Conservation (phyloP, 2,888 invertebrate genomes). For the Pecten maximus region DNA sequence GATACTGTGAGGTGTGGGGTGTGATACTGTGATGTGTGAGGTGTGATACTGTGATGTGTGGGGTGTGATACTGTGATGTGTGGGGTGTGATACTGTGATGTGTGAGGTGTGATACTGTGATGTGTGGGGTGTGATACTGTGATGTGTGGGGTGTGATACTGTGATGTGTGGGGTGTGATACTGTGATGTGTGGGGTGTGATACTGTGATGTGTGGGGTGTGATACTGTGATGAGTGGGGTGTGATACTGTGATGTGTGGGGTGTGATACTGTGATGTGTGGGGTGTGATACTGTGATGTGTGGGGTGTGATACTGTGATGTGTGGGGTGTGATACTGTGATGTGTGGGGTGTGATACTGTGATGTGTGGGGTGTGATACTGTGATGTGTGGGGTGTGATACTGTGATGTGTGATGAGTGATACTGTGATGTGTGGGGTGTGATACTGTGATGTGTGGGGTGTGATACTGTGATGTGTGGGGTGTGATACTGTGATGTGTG, state of each 20-base stretch:
- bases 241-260: neutral
- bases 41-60: conserved; percentile 19
- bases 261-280: conserved; percentile 15
- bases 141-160: too few relatives aligned
- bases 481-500: neutral
- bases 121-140: too few relatives aligned
- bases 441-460: neutral
- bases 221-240: too few relatives aligned
- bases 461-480: neutral
- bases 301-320: neutral
- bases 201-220: too few relatives aligned
- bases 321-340: conserved; percentile 2
- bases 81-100: neutral
- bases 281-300: neutral
- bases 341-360: neutral
- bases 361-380: neutral
- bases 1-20: neutral
- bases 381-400: neutral
- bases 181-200: too few relatives aligned
- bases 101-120: conserved; percentile 18
- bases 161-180: too few relatives aligned
- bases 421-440: neutral
- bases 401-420: neutral
- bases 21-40: conserved; percentile 30
- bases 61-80: conserved; percentile 17